These are phyloP conservation scores for Dione vanillae DNA, from an alignment of 2,888 invertebrate genomes.

Conservation along the genomic window DNA sequence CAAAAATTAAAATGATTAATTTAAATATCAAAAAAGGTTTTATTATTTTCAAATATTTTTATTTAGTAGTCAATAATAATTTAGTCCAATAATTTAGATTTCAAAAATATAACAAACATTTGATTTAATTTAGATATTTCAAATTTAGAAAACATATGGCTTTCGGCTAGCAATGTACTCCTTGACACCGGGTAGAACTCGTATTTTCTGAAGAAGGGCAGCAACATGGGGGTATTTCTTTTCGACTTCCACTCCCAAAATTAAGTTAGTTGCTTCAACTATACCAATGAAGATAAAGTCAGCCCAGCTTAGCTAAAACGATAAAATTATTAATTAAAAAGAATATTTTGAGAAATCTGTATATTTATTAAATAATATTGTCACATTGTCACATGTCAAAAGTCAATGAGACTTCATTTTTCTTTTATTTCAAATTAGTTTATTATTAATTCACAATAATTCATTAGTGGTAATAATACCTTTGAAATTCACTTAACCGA, in stretches of 20 bases:
- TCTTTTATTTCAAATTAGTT: too few relatives aligned
- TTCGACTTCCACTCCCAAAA: conserved; percentile 59
- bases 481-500: too few relatives aligned
- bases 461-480: too few relatives aligned
- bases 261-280: conserved; percentile 62
- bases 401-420: too few relatives aligned
- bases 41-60: not conserved
- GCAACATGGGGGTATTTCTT: conserved; percentile 62
- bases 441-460: too few relatives aligned
- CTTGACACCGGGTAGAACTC: conserved; percentile 65
- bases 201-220: conserved; percentile 58
- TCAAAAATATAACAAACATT: conserved; percentile 17
- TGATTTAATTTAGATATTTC: not conserved
- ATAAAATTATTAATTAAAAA: not conserved
- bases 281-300: conserved; percentile 71
- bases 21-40: not conserved
- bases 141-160: conserved; percentile 50
- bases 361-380: too few relatives aligned
- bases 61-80: conserved; percentile 12
- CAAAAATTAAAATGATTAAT: too few relatives aligned
- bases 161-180: conserved; percentile 64
- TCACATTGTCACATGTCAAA: too few relatives aligned
- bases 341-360: too few relatives aligned
- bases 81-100: not conserved
- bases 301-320: conserved; percentile 68